Conservation (phyloP, 1,140 invertebrate genomes). For the Bombus terrestris region DNA sequence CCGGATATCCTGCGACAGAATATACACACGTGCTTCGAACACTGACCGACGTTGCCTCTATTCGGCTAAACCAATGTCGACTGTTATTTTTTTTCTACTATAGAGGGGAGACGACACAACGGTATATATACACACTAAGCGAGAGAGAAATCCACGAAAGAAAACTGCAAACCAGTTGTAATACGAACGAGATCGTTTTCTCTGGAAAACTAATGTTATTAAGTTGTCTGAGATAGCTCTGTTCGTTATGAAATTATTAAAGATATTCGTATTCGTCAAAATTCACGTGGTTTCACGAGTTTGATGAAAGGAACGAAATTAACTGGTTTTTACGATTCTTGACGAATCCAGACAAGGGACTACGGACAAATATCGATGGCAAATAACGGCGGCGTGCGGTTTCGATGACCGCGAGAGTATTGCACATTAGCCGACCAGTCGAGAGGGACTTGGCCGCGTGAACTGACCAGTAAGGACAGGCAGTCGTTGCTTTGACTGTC, state of each 20-base stretch:
- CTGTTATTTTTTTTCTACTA: not conserved
- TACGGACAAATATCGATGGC: conserved; percentile 6
- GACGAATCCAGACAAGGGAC: not conserved
- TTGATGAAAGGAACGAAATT: not conserved
- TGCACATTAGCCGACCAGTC: conserved; percentile 16
- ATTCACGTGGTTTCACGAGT: not conserved
- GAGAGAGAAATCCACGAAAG: not conserved
- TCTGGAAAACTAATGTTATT: not conserved
- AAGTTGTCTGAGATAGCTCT: not conserved
- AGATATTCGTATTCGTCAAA: too few species aligned
- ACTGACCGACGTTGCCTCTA: not conserved
- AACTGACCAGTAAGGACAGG: conserved; percentile 69
- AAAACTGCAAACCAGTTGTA: not conserved
- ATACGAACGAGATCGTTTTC: conserved; percentile 6
- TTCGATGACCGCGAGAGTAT: not conserved
- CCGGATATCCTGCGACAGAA: conserved; percentile 12
- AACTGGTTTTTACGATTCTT: not conserved
- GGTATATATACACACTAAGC: not conserved
- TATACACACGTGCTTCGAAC: not conserved
- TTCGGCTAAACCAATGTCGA: not conserved
- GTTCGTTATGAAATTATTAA: not conserved
- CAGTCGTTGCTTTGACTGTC: conserved; percentile 69
- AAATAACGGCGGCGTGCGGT: conserved; percentile 29
- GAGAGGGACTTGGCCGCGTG: conserved; percentile 55
- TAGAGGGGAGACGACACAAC: not conserved